Evolutionary conservation across 2,797 vertebrate species (phyloP).

Genomic region (Poeciliopsis infans): DNA sequence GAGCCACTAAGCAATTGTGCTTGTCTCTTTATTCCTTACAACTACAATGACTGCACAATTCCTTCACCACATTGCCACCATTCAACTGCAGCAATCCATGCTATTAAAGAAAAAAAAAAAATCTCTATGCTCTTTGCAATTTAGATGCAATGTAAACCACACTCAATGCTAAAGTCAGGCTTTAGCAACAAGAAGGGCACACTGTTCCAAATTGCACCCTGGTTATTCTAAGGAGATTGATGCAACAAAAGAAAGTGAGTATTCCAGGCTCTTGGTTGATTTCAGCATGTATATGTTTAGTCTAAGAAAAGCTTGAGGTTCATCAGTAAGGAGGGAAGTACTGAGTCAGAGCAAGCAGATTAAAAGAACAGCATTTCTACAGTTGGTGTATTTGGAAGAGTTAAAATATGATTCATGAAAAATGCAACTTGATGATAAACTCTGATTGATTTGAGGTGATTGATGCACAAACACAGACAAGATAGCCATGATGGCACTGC

Average conservation of each 20-base stretch:
- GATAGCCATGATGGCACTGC: neutral
- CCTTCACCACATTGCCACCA: neutral
- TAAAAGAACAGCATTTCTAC: neutral
- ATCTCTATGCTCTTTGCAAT: neutral
- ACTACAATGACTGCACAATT: neutral
- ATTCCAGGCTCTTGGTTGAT: neutral
- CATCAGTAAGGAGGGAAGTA: neutral
- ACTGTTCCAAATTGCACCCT: neutral
- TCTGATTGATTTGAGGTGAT: neutral
- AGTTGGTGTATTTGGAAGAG: neutral
- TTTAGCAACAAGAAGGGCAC: neutral
- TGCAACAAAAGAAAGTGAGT: neutral
- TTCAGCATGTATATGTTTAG: neutral
- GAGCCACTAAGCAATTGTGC: neutral
- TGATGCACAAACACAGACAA: constrained; percentile 1
- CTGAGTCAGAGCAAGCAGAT: neutral
- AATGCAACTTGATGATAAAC: neutral
- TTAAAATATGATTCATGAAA: neutral
- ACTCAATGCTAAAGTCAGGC: neutral
- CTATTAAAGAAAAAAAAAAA: neutral
- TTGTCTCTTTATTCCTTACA: neutral
- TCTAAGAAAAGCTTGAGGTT: neutral
- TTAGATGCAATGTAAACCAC: neutral
- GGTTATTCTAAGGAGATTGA: neutral
- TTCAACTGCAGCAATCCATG: neutral